Evolutionary conservation across 92 coral and sea anemone species (phyloP).

Genomic region (Zoanthus solanderi): DNA sequence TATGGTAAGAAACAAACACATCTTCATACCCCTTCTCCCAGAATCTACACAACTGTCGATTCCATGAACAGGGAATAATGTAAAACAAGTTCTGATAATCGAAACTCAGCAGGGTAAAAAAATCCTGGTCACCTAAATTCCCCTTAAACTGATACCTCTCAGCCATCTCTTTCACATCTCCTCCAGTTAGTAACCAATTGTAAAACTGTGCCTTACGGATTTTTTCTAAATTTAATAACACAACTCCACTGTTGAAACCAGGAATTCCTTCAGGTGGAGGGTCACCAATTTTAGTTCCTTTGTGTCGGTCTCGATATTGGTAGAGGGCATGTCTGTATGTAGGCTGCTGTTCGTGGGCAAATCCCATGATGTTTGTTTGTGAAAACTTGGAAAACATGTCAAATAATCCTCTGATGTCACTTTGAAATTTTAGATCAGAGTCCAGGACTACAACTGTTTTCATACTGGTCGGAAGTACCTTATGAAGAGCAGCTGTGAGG

Average conservation of each 20-base stretch:
- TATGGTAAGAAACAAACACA: slow-evolving; percentile 77
- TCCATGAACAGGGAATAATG: slow-evolving; percentile 90
- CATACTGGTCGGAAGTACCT: slow-evolving; percentile 66
- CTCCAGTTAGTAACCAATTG: slow-evolving; percentile 53
- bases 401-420: slow-evolving; percentile 88
- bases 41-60: slow-evolving; percentile 86
- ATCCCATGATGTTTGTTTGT: slow-evolving; percentile 74
- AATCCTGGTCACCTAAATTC: slow-evolving; percentile 93
- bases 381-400: slow-evolving; percentile 77
- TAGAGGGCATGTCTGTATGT: slow-evolving; percentile 79
- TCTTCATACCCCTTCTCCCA: slow-evolving; percentile 87
- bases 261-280: slow-evolving; percentile 89
- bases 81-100: slow-evolving; percentile 80
- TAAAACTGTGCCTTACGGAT: slow-evolving; percentile 76
- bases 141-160: slow-evolving; percentile 76
- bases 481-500: slow-evolving; percentile 80
- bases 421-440: slow-evolving; percentile 80
- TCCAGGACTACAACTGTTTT: slow-evolving; percentile 73
- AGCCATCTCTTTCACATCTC: slow-evolving; percentile 60
- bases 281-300: slow-evolving; percentile 76
- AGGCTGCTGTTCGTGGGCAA: slow-evolving; percentile 89
- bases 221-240: slow-evolving; percentile 69
- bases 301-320: slow-evolving; percentile 66
- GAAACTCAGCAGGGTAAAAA: slow-evolving; percentile 76
- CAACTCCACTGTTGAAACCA: slow-evolving; percentile 94